Percentiles rank a stretch among this genome's conserved stretches.
Evolutionary conservation across 2,888 invertebrate species (phyloP).

Genomic region (Argynnis bischoffii): DNA sequence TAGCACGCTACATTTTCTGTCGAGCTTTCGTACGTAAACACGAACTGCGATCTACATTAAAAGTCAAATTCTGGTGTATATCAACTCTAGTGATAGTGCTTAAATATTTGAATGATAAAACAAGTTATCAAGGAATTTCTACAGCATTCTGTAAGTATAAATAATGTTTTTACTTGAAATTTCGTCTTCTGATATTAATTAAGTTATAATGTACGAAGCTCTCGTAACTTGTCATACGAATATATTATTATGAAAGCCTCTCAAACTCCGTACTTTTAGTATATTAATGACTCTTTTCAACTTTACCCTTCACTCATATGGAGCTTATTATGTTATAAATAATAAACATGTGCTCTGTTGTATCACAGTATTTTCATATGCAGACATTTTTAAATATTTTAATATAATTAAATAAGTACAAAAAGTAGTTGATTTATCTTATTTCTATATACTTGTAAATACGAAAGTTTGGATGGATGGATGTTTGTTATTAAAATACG

Average conservation of each 20-base stretch:
- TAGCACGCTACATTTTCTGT: not conserved
- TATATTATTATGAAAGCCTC: conserved; percentile 20
- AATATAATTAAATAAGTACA: not conserved
- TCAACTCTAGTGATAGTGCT: conserved; percentile 1
- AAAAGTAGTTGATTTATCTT: too few species aligned
- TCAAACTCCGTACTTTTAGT: conserved; percentile 16
- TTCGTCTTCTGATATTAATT: conserved; percentile 6
- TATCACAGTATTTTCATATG: conserved; percentile 1
- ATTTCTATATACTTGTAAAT: too few species aligned
- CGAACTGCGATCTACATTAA: not conserved
- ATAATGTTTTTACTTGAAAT: conserved; percentile 4
- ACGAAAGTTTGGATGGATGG: too few species aligned
- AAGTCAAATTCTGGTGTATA: conserved; percentile 3
- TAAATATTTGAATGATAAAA: not conserved
- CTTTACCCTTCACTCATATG: conserved; percentile 4
- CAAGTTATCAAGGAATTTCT: too few species aligned
- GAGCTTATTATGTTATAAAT: conserved; percentile 13
- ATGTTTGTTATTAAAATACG: too few species aligned
- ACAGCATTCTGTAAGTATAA: conserved; percentile 6
- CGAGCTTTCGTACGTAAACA: not conserved
- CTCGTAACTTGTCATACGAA: conserved; percentile 14
- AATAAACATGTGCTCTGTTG: not conserved
- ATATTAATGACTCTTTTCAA: conserved; percentile 29
- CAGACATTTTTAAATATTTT: conserved; percentile 2
- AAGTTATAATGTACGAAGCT: conserved; percentile 13